A percentile compares a stretch with the other conserved stretches of the same genome.
These are phyloP conservation scores for Amphiprion percula DNA, from an alignment of 2,113 vertebrate genomes.

Conservation along the genomic window DNA sequence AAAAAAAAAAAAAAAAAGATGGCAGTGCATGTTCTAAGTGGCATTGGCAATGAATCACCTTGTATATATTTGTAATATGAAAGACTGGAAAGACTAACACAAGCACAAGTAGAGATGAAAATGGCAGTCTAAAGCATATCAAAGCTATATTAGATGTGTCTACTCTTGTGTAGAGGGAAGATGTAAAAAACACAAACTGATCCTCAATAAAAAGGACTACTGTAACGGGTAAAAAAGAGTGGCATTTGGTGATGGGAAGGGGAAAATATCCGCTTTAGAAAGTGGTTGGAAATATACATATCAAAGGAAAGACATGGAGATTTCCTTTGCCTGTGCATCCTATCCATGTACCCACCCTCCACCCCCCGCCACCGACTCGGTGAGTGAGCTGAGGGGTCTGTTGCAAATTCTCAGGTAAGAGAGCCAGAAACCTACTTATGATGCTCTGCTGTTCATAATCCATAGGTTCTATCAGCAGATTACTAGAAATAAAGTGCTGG, in stretches of 20 bases:
- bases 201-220: slow-evolving; percentile 77
- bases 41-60: slow-evolving; percentile 68
- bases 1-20: slow-evolving; percentile 11
- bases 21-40: slow-evolving; percentile 35
- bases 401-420: slow-evolving; percentile 80
- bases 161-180: slow-evolving; percentile 61
- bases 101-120: slow-evolving; percentile 68
- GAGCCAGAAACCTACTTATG: slow-evolving; percentile 82
- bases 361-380: background rate
- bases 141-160: slow-evolving; percentile 79
- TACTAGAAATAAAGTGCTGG: slow-evolving; percentile 81
- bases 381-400: slow-evolving; percentile 68
- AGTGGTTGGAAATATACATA: slow-evolving; percentile 84
- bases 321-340: slow-evolving; percentile 76
- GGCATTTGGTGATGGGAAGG: slow-evolving; percentile 68
- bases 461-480: slow-evolving; percentile 85
- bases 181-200: slow-evolving; percentile 81
- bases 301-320: slow-evolving; percentile 84
- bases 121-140: slow-evolving; percentile 77
- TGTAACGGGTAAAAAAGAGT: slow-evolving; percentile 73
- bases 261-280: slow-evolving; percentile 82
- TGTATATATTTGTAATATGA: slow-evolving; percentile 71
- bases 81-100: slow-evolving; percentile 71
- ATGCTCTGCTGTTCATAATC: slow-evolving; percentile 80
- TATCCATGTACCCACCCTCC: slow-evolving; percentile 65